Base-by-base conservation (phyloP, 2,797 vertebrate genomes). In the Sitta carolinensis region DNA sequence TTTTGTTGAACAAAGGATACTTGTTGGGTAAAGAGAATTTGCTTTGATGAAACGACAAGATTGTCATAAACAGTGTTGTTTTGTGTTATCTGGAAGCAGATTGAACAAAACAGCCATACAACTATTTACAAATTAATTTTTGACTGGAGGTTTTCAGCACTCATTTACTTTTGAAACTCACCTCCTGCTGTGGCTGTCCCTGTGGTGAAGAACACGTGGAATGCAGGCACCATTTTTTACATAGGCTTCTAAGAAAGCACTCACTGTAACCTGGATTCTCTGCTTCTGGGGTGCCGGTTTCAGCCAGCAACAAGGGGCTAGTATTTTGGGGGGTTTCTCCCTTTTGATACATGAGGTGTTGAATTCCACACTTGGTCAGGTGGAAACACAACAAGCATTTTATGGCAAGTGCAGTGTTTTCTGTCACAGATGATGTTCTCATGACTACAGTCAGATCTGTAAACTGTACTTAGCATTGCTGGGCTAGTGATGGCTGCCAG, bases 111-210 rank as follows among this genome's bases (percentile, higher is more conserved):
- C 25, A 89, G 36, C n/a, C 58, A 23, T 45, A 16, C 82, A 80
- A 51, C 61, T 89, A 30, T 74, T 87, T 84, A 66, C 30, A 81
- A 87, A 69, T 87, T 16, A 84, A 75, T 89, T 87, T 84, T 55
- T 87, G 18, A 50, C 57, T 68, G 75, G 40, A 67, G 52, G 23
- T 70, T 93, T 87, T 77, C 68, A 61, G 64, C 11, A 11, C 42
- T 93, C 11, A 8, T 52, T 93, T 95, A 40, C 84, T 80, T 90
- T 85, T 68, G 84, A 62, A 93, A 68, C 47, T 87, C 2, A 1
- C 66, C 82, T 92, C 92, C 93, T 81, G 87, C 73, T 77, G 90
- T 3, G 57, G n/a, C 69, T 83, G 25, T 89, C 69, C 68, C 55
- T 85, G 73, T 2, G 2, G 84, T 45, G 66, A 89, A 62, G 89